These are phyloP conservation scores for Aporophyla nigra DNA, from an alignment of 2,888 invertebrate genomes.

Conservation along the genomic window DNA sequence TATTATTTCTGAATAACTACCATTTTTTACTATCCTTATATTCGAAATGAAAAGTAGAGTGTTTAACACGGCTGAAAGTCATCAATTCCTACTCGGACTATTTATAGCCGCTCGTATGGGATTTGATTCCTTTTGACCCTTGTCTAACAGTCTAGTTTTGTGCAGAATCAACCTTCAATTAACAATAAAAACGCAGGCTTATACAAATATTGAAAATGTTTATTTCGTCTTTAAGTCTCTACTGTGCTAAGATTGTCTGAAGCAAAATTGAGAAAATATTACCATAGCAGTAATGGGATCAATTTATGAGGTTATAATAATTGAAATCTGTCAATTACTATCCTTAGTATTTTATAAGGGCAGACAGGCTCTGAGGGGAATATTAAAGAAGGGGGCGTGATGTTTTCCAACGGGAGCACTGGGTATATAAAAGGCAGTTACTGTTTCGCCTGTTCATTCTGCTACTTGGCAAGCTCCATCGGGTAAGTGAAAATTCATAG, in stretches of 20 bases:
- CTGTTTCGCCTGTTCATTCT: constrained; percentile 73
- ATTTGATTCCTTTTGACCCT: too few species aligned
- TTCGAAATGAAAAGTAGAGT: too few species aligned
- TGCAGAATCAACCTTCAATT: background rate
- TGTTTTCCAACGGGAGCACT: constrained; percentile 76
- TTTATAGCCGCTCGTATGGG: too few species aligned
- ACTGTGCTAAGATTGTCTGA: constrained; percentile 32
- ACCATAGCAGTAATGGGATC: constrained; percentile 77
- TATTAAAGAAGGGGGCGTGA: constrained; percentile 87
- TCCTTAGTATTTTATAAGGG: constrained; percentile 71
- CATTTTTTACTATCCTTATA: too few species aligned
- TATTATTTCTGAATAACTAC: too few species aligned
- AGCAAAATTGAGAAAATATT: constrained; percentile 68
- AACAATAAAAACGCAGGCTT: background rate
- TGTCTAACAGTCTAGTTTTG: too few species aligned
- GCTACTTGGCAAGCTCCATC: constrained; percentile 36
- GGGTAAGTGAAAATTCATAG: constrained; percentile 62
- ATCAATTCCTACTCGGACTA: too few species aligned
- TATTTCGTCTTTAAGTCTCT: background rate
- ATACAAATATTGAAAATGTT: background rate
- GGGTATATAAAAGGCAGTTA: constrained; percentile 79
- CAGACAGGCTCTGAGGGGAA: constrained; percentile 83
- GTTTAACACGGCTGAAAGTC: too few species aligned
- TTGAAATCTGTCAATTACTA: constrained; percentile 88
- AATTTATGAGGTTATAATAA: constrained; percentile 79